A percentile compares a stretch with the other conserved stretches of the same genome.
Conservation (phyloP, 1,140 invertebrate species). For the Oryzaephilus surinamensis region DNA sequence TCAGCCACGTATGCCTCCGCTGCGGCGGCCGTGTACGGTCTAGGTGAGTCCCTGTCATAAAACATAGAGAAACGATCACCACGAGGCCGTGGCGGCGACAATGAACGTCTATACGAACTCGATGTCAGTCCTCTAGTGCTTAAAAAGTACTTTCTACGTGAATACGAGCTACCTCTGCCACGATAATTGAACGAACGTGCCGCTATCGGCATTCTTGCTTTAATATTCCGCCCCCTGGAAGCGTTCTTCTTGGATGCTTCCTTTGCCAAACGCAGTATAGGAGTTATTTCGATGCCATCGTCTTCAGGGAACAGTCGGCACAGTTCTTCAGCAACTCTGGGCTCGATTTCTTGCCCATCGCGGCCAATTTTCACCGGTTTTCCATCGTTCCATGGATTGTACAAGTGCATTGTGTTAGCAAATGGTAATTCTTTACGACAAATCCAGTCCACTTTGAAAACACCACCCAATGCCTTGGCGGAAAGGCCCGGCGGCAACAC, state of each 20-base stretch:
- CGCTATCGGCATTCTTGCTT: constrained; percentile 36
- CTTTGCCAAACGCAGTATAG: constrained; percentile 81
- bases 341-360: constrained; percentile 97
- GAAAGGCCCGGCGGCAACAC: constrained; percentile 90
- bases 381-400: constrained; percentile 97
- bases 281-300: constrained; percentile 83
- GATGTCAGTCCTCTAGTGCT: constrained; percentile 39
- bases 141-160: constrained; percentile 41
- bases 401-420: constrained; percentile 81
- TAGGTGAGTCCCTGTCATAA: constrained; percentile 34
- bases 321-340: constrained; percentile 85
- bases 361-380: constrained; percentile 97
- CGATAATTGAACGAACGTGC: constrained; percentile 34
- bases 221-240: constrained; percentile 41
- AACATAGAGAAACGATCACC: constrained; percentile 31
- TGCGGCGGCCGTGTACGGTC: constrained; percentile 44
- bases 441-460: constrained; percentile 95
- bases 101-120: constrained; percentile 44
- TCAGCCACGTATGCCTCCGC: constrained; percentile 66
- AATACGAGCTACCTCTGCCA: constrained; percentile 36
- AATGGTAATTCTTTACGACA: constrained; percentile 91
- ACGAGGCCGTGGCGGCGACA: constrained; percentile 39
- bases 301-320: constrained; percentile 92
- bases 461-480: constrained; percentile 84
- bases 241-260: constrained; percentile 60